Base-by-base conservation (phyloP, 2,113 vertebrate species). In the Seriola quinqueradiata region DNA sequence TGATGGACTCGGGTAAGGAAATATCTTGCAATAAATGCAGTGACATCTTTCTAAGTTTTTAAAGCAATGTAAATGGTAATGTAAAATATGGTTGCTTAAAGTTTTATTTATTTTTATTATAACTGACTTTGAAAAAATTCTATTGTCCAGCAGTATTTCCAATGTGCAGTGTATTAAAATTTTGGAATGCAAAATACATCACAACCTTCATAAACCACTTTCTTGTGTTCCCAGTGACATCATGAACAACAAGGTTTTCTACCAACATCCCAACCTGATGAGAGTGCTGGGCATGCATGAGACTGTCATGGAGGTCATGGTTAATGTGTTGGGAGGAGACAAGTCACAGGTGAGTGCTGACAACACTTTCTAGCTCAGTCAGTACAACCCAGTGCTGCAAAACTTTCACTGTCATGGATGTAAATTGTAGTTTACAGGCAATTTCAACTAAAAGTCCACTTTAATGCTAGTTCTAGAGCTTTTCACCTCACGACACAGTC, bases 171-270 rank as follows among this genome's bases (percentile, higher is more conserved):
- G 11, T 25, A 12, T 64, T 4, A 6, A 25, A 36, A 28, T 7
- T 19, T 13, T 44, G 1, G 16, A 2, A n/a, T 40, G 23, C 19
- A n/a, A 1, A 13, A 23, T 28, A 23, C 14, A 34, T 32, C 8
- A 13, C 65, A 12, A 71, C 5, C 10, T 44, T 57, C n/a, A 75
- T 54, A n/a, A 66, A 63, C 19, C 4, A 42, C n/a, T 36, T 52
- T 32, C 10, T 73, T 87, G 50, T 55, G 68, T 70, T 52, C 64
- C 63, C 84, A 99, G 98, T 8, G 97, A 99, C 91, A 99, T 99
- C 83, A 99, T 99, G 98, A 99, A 99, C 95, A 99, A 99, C 93
- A 99, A 99, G 75, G 97, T 99, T 71, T 99, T 99, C 94, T 99
- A 99, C 93, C 98, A 99, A 81, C 98, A 99, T 89, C 98, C 98